Evolutionary conservation across 2,888 invertebrate species (phyloP).

Genomic region (Malacosoma neustria): DNA sequence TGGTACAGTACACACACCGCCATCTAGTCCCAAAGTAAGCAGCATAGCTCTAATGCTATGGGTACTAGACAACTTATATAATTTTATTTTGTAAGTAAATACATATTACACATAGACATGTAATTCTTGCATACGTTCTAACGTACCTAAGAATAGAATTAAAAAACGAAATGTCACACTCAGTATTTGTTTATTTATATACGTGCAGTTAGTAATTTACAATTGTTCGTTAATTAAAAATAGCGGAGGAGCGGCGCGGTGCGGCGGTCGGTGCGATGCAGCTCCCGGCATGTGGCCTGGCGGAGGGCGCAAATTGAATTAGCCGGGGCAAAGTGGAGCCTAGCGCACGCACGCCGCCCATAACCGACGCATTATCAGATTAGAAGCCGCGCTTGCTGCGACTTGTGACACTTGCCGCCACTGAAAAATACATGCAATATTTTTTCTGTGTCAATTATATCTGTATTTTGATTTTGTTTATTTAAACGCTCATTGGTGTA

Average conservation of each 20-base stretch:
- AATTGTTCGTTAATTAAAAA: constrained; percentile 45
- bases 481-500: constrained; percentile 1
- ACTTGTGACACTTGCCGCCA: constrained; percentile 20
- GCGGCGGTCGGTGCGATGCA: constrained; percentile 28
- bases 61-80: too few relatives aligned
- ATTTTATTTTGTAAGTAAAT: too few relatives aligned
- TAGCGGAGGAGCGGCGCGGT: constrained; percentile 29
- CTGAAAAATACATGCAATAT: constrained; percentile 19
- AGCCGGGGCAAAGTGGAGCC: constrained; percentile 29
- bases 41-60: too few relatives aligned
- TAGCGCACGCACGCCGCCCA: constrained; percentile 39
- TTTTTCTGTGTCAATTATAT: constrained; percentile 11
- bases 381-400: constrained; percentile 20
- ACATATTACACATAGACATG: too few relatives aligned
- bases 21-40: too few relatives aligned
- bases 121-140: too few relatives aligned
- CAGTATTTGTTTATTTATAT: constrained; percentile 10
- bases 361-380: constrained; percentile 46
- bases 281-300: constrained; percentile 38
- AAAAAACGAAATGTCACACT: too few relatives aligned
- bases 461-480: constrained; percentile 15
- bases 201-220: constrained; percentile 2
- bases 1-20: too few relatives aligned
- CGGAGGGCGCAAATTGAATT: constrained; percentile 41
- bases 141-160: too few relatives aligned